Evolutionary conservation across 2,113 vertebrate species (phyloP).

Genomic region (Epinephelus lanceolatus): DNA sequence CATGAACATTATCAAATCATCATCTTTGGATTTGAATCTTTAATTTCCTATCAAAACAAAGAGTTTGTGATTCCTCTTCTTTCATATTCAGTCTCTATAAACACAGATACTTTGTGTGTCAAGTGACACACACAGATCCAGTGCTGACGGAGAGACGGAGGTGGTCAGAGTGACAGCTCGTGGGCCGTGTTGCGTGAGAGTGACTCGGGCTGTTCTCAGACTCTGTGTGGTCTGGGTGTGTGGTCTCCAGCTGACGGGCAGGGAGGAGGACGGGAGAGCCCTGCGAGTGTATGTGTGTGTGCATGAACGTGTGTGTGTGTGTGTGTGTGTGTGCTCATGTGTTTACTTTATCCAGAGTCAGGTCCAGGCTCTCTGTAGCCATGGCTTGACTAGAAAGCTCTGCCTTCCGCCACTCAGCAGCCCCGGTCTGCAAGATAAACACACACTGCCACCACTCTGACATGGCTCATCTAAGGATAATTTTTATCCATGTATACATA

Average conservation of each 20-base stretch:
- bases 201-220: slow-evolving; percentile 72
- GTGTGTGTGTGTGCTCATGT: slow-evolving; percentile 47
- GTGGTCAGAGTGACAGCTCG: slow-evolving; percentile 69
- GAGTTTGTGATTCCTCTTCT: neutral
- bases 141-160: slow-evolving; percentile 47
- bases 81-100: neutral
- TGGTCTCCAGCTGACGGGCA: slow-evolving; percentile 81
- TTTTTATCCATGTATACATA: slow-evolving; percentile 59
- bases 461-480: slow-evolving; percentile 65
- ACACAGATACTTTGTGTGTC: slow-evolving; percentile 34
- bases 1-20: neutral
- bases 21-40: neutral
- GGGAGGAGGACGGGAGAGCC: slow-evolving; percentile 60
- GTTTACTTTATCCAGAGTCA: slow-evolving; percentile 77
- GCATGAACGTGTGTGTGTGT: slow-evolving; percentile 29
- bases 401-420: slow-evolving; percentile 70
- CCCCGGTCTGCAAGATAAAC: slow-evolving; percentile 70
- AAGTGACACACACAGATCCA: slow-evolving; percentile 35
- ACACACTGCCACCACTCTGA: slow-evolving; percentile 61
- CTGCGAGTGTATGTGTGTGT: slow-evolving; percentile 43
- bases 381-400: slow-evolving; percentile 67
- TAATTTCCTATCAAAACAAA: neutral
- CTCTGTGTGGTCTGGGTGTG: slow-evolving; percentile 85
- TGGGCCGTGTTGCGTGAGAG: slow-evolving; percentile 74
- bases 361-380: slow-evolving; percentile 64